Percentiles rank a stretch among this genome's conserved stretches.
Conservation (phyloP, 2,888 invertebrate species). For the Dendrolimus pini region DNA sequence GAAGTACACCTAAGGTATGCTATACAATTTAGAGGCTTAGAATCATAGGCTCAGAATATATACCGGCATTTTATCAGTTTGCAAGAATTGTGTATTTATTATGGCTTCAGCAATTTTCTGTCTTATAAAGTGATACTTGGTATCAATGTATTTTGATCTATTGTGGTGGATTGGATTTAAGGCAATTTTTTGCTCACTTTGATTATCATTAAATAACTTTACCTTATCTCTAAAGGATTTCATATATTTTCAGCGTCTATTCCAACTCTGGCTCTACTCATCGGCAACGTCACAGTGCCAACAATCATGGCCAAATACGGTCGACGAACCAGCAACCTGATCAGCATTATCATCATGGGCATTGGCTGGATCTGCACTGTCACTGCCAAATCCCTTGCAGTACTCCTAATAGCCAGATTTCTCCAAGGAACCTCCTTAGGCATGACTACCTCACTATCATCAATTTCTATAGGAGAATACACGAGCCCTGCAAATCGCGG, state of each 20-base stretch:
- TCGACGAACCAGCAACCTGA: conserved; percentile 62
- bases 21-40: no score
- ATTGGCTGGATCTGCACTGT: conserved; percentile 73
- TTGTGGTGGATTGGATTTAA: no score
- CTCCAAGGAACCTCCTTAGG: conserved; percentile 58
- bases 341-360: conserved; percentile 57
- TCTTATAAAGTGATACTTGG: no score
- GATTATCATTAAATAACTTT: no score
- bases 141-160: no score
- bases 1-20: no score
- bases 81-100: no score
- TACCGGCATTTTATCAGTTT: no score
- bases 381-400: conserved; percentile 38
- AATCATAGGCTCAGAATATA: no score
- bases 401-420: conserved; percentile 34
- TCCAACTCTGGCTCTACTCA: conserved; percentile 42
- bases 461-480: conserved; percentile 65
- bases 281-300: conserved; percentile 45
- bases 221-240: no score
- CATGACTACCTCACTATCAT: conserved; percentile 44
- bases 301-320: conserved; percentile 73
- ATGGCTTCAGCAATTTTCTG: no score
- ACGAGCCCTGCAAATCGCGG: conserved; percentile 73
- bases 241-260: conserved; percentile 40
- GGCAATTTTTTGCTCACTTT: no score